phyloP scores from a whole-genome alignment of 2,113 vertebrate species.

The Microcebus griseorufus region DNA sequence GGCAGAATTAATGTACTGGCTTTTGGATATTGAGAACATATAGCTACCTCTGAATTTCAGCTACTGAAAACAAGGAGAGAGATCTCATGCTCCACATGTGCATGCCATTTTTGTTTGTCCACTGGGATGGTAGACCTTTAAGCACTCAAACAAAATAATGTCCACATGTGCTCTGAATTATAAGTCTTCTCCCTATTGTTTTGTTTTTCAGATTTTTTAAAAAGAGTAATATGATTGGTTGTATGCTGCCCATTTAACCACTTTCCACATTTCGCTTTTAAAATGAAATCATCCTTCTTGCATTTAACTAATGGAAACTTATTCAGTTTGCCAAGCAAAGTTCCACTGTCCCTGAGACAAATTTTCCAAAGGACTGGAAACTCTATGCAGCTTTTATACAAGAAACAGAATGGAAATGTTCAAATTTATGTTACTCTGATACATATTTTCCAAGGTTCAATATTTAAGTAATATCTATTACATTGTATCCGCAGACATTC shows the following conservation, averaged over 20 bases:
- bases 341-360: slow-evolving; percentile 78
- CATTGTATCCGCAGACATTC: not conserved
- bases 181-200: not conserved
- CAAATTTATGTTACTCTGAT: slow-evolving; percentile 68
- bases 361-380: slow-evolving; percentile 83
- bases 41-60: not conserved
- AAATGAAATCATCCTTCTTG: slow-evolving; percentile 82
- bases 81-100: not conserved
- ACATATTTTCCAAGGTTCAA: slow-evolving; percentile 75
- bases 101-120: not conserved
- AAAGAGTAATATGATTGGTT: not conserved
- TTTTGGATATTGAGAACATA: not conserved
- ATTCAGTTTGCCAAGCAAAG: slow-evolving; percentile 81
- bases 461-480: not conserved
- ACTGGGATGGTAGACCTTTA: not conserved
- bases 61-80: not conserved
- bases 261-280: slow-evolving; percentile 82
- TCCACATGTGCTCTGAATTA: not conserved
- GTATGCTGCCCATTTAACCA: slow-evolving; percentile 67
- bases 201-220: slow-evolving; percentile 1
- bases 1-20: not conserved
- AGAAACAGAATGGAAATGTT: slow-evolving; percentile 79
- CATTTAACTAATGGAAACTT: slow-evolving; percentile 85
- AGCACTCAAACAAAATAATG: not conserved
- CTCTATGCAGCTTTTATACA: slow-evolving; percentile 51